Conservation (phyloP, 2,797 vertebrate genomes). For the Neosilurus hyrtlii region DNA sequence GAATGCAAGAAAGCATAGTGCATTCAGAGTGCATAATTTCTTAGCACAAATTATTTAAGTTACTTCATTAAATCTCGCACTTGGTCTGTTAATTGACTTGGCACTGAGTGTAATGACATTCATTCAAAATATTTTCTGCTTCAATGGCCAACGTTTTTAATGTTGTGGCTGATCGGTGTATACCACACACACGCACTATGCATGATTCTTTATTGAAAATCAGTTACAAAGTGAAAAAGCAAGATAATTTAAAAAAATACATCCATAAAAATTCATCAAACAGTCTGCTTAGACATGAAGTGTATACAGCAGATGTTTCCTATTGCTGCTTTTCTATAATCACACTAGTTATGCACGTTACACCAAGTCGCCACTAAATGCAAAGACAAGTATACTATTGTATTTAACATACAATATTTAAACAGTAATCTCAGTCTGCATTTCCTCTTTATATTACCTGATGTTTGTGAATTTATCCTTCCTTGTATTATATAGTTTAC, state of each 20-base stretch:
- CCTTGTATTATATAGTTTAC: not conserved
- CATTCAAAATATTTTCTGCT: no score
- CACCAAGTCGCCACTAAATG: not conserved
- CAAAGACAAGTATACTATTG: not conserved
- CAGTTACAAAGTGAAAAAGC: not conserved
- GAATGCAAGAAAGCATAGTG: no score
- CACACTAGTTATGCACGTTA: not conserved
- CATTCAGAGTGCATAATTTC: no score
- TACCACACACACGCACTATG: not conserved
- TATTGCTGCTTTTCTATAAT: not conserved
- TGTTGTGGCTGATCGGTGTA: no score
- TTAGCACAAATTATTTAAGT: no score
- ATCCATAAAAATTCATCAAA: conserved; percentile 4
- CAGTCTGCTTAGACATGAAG: not conserved
- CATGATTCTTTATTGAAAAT: conserved; percentile 35
- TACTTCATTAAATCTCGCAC: no score
- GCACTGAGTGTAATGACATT: no score
- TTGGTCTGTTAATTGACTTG: no score
- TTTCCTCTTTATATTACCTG: conserved; percentile 6
- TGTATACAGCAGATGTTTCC: not conserved
- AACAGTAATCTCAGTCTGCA: conserved; percentile 11
- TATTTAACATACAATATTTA: not conserved
- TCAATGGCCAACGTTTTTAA: no score
- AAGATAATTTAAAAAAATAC: not conserved
- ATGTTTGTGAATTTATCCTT: conserved; percentile 6